A percentile compares a stretch with the other conserved stretches of the same genome.
Conservation (phyloP, 2,797 vertebrate genomes). For the Gallinago nigripennis region DNA sequence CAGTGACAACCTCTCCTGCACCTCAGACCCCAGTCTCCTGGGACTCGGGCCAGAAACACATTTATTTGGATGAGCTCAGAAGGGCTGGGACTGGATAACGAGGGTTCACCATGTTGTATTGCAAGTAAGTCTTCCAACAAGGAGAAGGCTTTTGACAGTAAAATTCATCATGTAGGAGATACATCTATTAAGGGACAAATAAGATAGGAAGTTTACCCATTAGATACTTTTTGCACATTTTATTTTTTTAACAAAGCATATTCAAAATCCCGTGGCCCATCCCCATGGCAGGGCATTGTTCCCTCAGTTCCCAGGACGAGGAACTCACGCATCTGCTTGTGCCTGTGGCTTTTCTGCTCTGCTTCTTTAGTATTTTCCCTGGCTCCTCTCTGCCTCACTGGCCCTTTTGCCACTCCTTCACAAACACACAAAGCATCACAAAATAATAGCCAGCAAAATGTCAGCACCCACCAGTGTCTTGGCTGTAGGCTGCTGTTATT, state of each 20-base stretch:
- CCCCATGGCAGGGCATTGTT: background rate
- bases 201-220: background rate
- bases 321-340: background rate
- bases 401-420: background rate
- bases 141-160: background rate
- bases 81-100: background rate
- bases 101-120: background rate
- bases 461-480: constrained; percentile 7
- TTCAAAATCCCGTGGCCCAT: background rate
- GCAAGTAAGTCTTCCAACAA: background rate
- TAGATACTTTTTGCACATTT: background rate
- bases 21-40: background rate
- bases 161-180: background rate
- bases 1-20: background rate
- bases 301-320: background rate
- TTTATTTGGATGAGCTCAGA: background rate
- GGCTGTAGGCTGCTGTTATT: background rate
- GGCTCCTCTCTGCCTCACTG: background rate
- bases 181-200: background rate
- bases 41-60: background rate
- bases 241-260: background rate
- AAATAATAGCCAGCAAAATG: constrained; percentile 26
- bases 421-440: background rate
- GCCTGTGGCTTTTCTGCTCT: background rate
- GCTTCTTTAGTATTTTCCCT: background rate